Conservation (phyloP, 2,113 vertebrate genomes). For the Saguinus midas region DNA sequence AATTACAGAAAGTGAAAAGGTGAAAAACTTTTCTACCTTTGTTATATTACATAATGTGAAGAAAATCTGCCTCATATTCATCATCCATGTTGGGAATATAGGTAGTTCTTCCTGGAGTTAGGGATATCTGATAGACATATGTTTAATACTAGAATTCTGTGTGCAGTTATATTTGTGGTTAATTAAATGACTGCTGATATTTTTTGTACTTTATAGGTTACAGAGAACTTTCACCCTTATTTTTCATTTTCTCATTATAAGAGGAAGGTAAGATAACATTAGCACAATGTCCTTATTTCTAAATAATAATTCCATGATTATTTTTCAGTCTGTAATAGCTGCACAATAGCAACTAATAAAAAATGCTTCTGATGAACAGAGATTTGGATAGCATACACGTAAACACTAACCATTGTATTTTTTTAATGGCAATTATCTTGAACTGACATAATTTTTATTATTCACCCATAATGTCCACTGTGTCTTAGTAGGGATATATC, state of each 20-base stretch:
- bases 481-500: neutral
- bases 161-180: neutral
- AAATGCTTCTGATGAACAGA: neutral
- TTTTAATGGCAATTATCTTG: conserved; percentile 7
- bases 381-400: neutral
- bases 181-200: conserved; percentile 1
- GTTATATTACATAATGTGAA: neutral
- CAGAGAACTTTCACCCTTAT: neutral
- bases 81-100: neutral
- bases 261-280: neutral
- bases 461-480: neutral
- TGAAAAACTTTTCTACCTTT: conserved; percentile 70
- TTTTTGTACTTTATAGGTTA: conserved; percentile 36
- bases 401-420: neutral
- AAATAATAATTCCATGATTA: neutral
- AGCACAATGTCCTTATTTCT: conserved; percentile 6
- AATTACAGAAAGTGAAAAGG: conserved; percentile 90
- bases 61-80: neutral
- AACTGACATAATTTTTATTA: conserved; percentile 15
- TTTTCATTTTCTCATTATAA: conserved; percentile 38
- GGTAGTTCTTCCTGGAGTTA: neutral
- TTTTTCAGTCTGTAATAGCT: neutral
- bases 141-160: neutral
- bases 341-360: neutral
- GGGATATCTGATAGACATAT: neutral